Evolutionary conservation across 2,888 invertebrate genomes (phyloP).

Genomic region (Dermolepida albohirtum): DNA sequence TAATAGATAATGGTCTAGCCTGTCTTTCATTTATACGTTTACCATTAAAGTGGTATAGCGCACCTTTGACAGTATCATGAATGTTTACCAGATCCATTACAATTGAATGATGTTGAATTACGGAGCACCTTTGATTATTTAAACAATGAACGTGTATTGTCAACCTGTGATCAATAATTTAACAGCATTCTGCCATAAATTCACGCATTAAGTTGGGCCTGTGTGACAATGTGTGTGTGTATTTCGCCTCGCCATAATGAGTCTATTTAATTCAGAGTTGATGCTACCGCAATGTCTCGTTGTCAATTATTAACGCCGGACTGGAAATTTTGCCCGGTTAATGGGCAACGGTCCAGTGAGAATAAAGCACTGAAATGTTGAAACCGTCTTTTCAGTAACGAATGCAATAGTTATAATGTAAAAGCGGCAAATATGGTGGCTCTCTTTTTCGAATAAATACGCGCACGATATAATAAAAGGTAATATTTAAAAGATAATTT

Average conservation of each 20-base stretch:
- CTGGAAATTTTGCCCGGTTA: conserved; percentile 11
- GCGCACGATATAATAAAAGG: no score
- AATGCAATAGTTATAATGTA: neutral
- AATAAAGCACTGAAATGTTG: conserved; percentile 6
- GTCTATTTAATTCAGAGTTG: conserved; percentile 14
- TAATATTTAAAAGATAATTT: no score
- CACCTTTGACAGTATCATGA: neutral
- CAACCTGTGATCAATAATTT: conserved; percentile 31
- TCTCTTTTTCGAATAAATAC: neutral
- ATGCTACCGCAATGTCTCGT: conserved; percentile 1
- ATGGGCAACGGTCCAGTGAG: conserved; percentile 1
- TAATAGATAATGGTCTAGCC: conserved; percentile 48
- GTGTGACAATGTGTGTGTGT: neutral
- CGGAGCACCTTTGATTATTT: conserved; percentile 32
- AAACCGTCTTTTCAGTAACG: neutral
- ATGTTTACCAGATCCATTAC: conserved; percentile 3
- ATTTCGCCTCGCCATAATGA: conserved; percentile 5
- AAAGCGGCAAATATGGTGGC: neutral
- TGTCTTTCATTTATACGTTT: conserved; percentile 49
- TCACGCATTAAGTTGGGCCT: conserved; percentile 16
- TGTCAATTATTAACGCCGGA: conserved; percentile 10
- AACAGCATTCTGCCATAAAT: conserved; percentile 22
- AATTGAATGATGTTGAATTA: conserved; percentile 7
- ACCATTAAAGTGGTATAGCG: conserved; percentile 34
- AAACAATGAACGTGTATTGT: conserved; percentile 25